phyloP scores from a whole-genome alignment of 2,113 vertebrate genomes.

The Lampris megalopsis region DNA sequence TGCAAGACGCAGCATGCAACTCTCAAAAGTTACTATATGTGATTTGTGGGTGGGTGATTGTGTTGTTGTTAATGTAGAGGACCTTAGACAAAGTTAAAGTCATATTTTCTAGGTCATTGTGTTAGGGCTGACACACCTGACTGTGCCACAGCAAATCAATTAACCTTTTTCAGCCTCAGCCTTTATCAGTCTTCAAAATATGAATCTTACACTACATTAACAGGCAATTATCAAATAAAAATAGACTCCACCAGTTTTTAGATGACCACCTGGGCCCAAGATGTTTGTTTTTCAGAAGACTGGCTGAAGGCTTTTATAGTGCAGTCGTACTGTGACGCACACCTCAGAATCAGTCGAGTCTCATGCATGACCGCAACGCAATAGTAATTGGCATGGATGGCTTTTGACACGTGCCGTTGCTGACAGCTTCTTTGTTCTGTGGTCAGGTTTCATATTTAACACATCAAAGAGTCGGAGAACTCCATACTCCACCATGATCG shows the following conservation, averaged over 20 bases:
- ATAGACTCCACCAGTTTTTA: conserved; percentile 38
- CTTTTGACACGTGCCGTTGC: conserved; percentile 88
- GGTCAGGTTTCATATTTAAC: conserved; percentile 93
- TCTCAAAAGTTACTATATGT: conserved; percentile 66
- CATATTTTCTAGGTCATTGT: conserved; percentile 67
- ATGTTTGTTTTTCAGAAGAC: conserved; percentile 61
- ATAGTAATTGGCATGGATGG: conserved; percentile 91
- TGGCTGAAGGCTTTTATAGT: conserved; percentile 65
- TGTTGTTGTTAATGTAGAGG: conserved; percentile 69
- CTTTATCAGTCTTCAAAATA: conserved; percentile 19
- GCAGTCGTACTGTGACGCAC: conserved; percentile 70
- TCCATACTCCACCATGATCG: conserved; percentile 63
- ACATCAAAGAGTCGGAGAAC: conserved; percentile 91
- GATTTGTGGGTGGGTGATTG: conserved; percentile 76
- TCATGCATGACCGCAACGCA: conserved; percentile 90
- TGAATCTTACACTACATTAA: conserved; percentile 28
- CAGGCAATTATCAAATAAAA: conserved; percentile 21
- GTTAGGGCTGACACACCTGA: conserved; percentile 7
- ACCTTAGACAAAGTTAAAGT: conserved; percentile 76
- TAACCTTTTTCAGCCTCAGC: conserved; percentile 20
- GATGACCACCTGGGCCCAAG: conserved; percentile 43
- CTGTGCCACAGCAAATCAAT: conserved; percentile 30
- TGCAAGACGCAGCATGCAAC: conserved; percentile 65
- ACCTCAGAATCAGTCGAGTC: conserved; percentile 85
- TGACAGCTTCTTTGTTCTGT: conserved; percentile 95